phyloP scores from a whole-genome alignment of 2,888 invertebrate genomes.

The Ophioninae sp. region DNA sequence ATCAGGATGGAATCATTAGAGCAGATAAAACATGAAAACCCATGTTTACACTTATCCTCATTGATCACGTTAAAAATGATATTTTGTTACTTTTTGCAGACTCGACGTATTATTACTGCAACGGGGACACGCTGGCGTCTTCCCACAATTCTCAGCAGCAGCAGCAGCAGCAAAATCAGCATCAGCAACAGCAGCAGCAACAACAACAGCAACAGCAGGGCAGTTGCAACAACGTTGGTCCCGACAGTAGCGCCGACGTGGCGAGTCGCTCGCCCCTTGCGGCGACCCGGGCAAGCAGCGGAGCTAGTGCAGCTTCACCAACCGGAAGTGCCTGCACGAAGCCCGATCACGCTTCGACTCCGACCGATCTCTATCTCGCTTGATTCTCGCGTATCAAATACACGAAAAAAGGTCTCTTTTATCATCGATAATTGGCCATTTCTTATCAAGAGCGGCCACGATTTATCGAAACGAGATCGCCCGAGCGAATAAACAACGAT shows the following conservation, averaged over 20 bases:
- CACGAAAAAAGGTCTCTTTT: background rate
- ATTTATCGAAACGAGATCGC: constrained; percentile 6
- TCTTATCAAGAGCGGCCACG: background rate
- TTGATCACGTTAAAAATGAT: background rate
- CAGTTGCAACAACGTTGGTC: constrained; percentile 75
- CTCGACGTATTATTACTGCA: constrained; percentile 86
- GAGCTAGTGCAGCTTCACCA: constrained; percentile 87
- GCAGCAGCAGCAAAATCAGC: constrained; percentile 72
- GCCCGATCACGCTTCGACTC: constrained; percentile 81
- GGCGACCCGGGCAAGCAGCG: constrained; percentile 87
- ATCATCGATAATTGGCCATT: background rate
- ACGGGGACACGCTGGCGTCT: constrained; percentile 81
- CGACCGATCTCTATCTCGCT: constrained; percentile 79
- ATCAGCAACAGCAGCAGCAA: constrained; percentile 65
- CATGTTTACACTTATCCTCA: background rate
- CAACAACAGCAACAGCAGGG: constrained; percentile 72
- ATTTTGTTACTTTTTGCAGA: constrained; percentile 79
- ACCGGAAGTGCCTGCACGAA: constrained; percentile 88
- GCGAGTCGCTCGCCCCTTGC: constrained; percentile 87
- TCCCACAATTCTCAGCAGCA: constrained; percentile 78
- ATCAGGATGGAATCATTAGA: constrained; percentile 63
- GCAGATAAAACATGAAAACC: background rate
- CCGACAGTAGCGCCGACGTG: constrained; percentile 81
- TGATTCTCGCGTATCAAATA: constrained; percentile 67
- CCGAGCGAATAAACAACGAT: constrained; percentile 53